Evolutionary conservation across 2,113 vertebrate genomes (phyloP).

Genomic region (Paedocypris sp.): DNA sequence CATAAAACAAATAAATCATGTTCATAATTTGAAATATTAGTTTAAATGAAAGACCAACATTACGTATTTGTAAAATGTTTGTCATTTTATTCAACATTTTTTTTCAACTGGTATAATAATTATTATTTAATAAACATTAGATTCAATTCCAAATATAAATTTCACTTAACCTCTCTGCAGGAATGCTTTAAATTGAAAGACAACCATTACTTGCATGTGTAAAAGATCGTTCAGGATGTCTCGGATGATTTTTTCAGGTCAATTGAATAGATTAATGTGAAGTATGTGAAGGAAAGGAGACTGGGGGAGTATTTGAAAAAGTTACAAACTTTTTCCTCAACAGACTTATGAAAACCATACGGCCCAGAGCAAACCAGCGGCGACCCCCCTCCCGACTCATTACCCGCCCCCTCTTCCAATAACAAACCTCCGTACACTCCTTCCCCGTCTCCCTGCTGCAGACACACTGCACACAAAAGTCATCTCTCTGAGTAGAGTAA

Average conservation of each 20-base stretch:
- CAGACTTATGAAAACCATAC: conserved; percentile 49
- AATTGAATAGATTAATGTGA: neutral
- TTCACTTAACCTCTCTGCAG: neutral
- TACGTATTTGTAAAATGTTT: too few relatives aligned
- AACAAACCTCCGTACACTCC: conserved; percentile 35
- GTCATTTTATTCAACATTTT: too few relatives aligned
- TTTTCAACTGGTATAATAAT: too few relatives aligned
- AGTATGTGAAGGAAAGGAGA: neutral
- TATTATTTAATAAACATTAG: too few relatives aligned
- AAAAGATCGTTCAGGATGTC: conserved; percentile 5
- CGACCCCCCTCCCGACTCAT: conserved; percentile 26
- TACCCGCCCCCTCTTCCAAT: conserved; percentile 49
- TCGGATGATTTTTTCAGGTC: conserved; percentile 4
- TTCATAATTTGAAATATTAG: too few relatives aligned
- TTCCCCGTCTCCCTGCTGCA: conserved; percentile 37
- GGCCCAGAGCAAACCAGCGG: conserved; percentile 30
- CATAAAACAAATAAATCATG: too few relatives aligned
- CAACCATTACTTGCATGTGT: neutral
- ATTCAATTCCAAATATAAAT: too few relatives aligned
- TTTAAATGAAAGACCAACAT: too few relatives aligned
- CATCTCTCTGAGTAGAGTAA: conserved; percentile 29
- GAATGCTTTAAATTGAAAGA: too few relatives aligned
- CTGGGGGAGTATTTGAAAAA: conserved; percentile 20
- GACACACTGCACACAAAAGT: conserved; percentile 34
- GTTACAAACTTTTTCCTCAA: conserved; percentile 41